A percentile compares a stretch with the other conserved stretches of the same genome.
These are phyloP conservation scores for Ptilodon capucinus DNA, from an alignment of 2,888 invertebrate species.

Conservation along the genomic window DNA sequence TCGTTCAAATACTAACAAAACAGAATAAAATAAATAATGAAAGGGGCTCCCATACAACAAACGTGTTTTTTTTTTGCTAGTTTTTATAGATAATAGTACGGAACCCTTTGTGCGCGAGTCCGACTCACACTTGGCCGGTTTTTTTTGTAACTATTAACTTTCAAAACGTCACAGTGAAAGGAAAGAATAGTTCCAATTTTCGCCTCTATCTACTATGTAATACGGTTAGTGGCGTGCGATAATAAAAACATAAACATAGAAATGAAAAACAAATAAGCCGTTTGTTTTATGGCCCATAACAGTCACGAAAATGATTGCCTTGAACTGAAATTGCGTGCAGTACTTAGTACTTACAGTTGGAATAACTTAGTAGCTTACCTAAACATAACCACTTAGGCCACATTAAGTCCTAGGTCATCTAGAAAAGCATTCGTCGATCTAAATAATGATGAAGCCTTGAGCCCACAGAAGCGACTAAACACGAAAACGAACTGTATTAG, in stretches of 20 bases:
- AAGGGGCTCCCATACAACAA: no score
- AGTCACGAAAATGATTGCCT: slow-evolving; percentile 6
- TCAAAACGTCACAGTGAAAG: no score
- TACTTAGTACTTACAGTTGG: not conserved
- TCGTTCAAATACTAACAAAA: no score
- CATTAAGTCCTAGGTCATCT: not conserved
- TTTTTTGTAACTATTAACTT: no score
- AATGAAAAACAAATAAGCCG: slow-evolving; percentile 1
- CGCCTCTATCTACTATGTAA: not conserved
- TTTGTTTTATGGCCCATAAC: slow-evolving; percentile 1
- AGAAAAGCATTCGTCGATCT: not conserved
- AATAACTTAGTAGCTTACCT: not conserved
- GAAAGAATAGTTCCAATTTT: no score
- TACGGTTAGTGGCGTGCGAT: slow-evolving; percentile 20
- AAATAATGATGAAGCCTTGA: not conserved
- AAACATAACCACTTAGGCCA: not conserved
- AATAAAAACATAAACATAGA: slow-evolving; percentile 4
- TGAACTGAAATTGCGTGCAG: slow-evolving; percentile 8
- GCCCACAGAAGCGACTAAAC: no score
- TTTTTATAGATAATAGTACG: no score
- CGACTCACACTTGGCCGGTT: no score
- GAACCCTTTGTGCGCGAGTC: no score
- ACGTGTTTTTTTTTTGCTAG: no score
- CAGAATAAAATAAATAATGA: no score
- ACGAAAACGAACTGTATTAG: no score